These are phyloP conservation scores for Epizoanthus ramosus DNA, from an alignment of 92 coral and sea anemone genomes.

Conservation along the genomic window DNA sequence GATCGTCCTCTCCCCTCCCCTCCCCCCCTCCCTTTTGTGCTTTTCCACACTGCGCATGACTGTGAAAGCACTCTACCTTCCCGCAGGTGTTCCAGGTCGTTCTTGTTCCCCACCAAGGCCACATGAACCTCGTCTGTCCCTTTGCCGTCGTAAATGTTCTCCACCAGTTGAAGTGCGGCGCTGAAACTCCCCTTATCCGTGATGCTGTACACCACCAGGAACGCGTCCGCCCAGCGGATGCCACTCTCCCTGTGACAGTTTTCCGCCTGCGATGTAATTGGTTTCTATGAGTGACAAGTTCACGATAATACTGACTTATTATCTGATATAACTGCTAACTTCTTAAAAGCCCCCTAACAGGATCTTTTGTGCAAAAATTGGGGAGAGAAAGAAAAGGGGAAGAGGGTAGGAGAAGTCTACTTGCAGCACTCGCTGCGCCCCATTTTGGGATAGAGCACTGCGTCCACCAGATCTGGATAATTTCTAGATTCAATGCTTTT, in stretches of 20 bases:
- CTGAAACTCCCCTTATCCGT: conserved; percentile 97
- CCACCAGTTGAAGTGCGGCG: conserved; percentile 85
- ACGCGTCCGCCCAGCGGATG: conserved; percentile 96
- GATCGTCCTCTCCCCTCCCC: conserved; percentile 65
- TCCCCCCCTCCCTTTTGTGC: too few relatives aligned
- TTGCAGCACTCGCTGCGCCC: too few relatives aligned
- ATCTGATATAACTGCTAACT: background rate
- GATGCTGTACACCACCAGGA: conserved; percentile 94
- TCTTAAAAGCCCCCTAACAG: background rate
- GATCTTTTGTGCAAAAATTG: too few relatives aligned
- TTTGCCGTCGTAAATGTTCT: conserved; percentile 87
- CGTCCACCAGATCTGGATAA: too few relatives aligned
- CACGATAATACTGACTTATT: background rate
- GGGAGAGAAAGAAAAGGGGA: too few relatives aligned
- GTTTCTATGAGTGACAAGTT: background rate
- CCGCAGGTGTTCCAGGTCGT: conserved; percentile 90
- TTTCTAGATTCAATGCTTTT: too few relatives aligned
- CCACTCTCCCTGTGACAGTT: conserved; percentile 52
- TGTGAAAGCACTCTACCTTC: conserved; percentile 55
- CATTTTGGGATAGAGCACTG: too few relatives aligned
- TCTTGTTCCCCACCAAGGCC: conserved; percentile 93
- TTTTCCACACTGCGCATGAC: background rate
- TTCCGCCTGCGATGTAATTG: conserved; percentile 15
- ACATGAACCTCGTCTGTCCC: conserved; percentile 94
- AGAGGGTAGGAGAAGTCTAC: too few relatives aligned